phyloP scores from a whole-genome alignment of 2,797 vertebrate species.

The Parambassis ranga region DNA sequence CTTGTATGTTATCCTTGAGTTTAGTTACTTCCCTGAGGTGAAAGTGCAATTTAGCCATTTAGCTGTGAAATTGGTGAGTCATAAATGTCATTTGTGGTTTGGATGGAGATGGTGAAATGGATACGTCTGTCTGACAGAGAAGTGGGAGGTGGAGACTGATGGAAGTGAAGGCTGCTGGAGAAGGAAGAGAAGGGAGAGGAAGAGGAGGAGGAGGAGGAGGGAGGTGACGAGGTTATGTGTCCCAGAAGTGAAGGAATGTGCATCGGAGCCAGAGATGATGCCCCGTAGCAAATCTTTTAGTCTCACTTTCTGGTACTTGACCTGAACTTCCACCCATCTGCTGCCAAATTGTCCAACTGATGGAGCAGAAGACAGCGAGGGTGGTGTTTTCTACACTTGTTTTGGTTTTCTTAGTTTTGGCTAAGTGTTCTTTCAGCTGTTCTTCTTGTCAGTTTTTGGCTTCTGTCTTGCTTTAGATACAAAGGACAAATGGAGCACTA shows the following conservation, averaged over 20 bases:
- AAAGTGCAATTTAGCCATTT: conserved; percentile 24
- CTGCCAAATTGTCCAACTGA: conserved; percentile 25
- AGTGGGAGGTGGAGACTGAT: conserved; percentile 46
- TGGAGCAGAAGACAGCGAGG: conserved; percentile 11
- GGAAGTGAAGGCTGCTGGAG: neutral
- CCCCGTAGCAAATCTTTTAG: conserved; percentile 60
- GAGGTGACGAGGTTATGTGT: conserved; percentile 11
- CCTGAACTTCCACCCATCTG: conserved; percentile 17
- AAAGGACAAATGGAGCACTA: conserved; percentile 14
- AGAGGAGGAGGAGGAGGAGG: neutral
- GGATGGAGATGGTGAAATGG: conserved; percentile 47
- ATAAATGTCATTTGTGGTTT: conserved; percentile 60
- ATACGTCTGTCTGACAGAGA: conserved; percentile 39
- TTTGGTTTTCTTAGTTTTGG: neutral
- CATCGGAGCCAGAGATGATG: conserved; percentile 55
- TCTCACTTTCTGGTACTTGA: conserved; percentile 43
- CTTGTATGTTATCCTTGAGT: neutral
- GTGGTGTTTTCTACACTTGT: neutral
- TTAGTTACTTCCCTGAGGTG: conserved; percentile 13
- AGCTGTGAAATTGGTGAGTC: conserved; percentile 58
- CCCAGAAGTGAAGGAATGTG: conserved; percentile 56
- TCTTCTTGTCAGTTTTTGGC: conserved; percentile 7
- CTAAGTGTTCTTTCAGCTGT: conserved; percentile 38
- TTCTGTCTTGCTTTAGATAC: neutral
- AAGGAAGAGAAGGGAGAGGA: neutral